phyloP scores from a whole-genome alignment of 2,888 invertebrate genomes.

The Cabera pusaria region DNA sequence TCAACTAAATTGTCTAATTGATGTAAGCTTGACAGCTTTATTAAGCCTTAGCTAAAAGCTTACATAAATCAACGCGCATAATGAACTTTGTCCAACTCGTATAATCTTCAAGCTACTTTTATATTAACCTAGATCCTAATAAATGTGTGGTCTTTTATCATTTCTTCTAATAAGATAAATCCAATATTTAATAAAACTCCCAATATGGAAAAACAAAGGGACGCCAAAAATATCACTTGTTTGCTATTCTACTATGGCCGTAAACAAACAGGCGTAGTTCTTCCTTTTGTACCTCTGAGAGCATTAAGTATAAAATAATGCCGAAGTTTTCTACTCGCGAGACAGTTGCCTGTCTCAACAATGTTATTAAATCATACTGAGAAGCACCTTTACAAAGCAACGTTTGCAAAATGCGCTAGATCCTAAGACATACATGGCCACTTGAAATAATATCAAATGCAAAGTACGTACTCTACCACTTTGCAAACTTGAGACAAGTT shows the following conservation, averaged over 20 bases:
- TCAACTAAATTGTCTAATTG: too few relatives aligned
- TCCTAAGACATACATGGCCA: conserved; percentile 4
- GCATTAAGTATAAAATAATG: conserved; percentile 45
- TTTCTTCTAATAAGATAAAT: too few relatives aligned
- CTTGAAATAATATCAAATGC: background rate
- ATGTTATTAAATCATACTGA: conserved; percentile 46
- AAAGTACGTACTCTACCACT: background rate
- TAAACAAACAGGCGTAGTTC: conserved; percentile 14
- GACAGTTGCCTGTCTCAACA: conserved; percentile 43
- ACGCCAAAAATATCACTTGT: conserved; percentile 8
- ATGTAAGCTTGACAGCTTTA: too few relatives aligned
- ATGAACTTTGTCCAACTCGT: too few relatives aligned
- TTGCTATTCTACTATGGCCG: conserved; percentile 24
- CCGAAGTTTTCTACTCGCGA: conserved; percentile 36
- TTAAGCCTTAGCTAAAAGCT: too few relatives aligned
- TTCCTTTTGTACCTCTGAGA: conserved; percentile 34
- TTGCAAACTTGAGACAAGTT: background rate
- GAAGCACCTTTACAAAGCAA: conserved; percentile 35
- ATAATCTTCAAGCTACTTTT: too few relatives aligned
- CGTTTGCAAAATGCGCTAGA: conserved; percentile 21
- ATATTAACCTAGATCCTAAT: too few relatives aligned
- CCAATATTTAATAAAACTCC: conserved; percentile 21
- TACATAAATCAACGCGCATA: too few relatives aligned
- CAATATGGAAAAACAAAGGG: conserved; percentile 15
- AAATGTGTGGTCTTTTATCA: too few relatives aligned